Base-by-base conservation (phyloP, 2,797 vertebrate genomes). In the Enteromius paludinosus region DNA sequence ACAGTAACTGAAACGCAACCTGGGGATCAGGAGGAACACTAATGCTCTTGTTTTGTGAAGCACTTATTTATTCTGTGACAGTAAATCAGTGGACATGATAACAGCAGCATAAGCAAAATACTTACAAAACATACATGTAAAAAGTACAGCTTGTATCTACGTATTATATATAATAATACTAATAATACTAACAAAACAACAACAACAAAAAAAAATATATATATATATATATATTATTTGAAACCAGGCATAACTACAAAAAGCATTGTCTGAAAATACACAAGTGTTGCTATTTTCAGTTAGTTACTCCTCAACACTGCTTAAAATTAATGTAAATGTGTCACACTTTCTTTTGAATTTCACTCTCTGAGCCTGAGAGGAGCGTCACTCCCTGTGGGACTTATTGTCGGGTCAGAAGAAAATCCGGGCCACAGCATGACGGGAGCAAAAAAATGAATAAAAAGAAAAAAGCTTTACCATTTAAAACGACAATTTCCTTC, bases 401-500 rank as follows among this genome's bases (percentile, higher is more conserved):
- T 41, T 75, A 17, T 23, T 81, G 59, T 38, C 3, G 1, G 33
- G 25, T 66, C 78, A 70, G 66, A 81, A 59, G 33, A 72, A 71
- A 77, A 85, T 56, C 45, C 68, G 62, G 75, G 52, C 23, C 52
- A 77, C 14, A 68, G 62, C 52, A 47, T 62, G 65, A 76, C 11
- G 3, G 8, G 9, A 69, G 54, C 59, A 71, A 86, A 84, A 84
- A 86, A 64, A 73, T 18, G 4, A 33, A 33, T 33, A 38, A 38
- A 38, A 38, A 38, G 8, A 38, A 38, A 38, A 7, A 73, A 70
- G 62, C 66, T 80, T 35, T 47, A 59, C 76, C 72, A 52, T 73
- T 64, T 62, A 79, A 84, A 84, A 83, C 62, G 35, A 81, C 71
- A 54, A 56, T 61, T 81, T 77, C 56, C 20, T 71, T 78, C 47